Evolutionary conservation across 2,888 invertebrate genomes (phyloP).

Genomic region (Spilosoma lubricipeda): DNA sequence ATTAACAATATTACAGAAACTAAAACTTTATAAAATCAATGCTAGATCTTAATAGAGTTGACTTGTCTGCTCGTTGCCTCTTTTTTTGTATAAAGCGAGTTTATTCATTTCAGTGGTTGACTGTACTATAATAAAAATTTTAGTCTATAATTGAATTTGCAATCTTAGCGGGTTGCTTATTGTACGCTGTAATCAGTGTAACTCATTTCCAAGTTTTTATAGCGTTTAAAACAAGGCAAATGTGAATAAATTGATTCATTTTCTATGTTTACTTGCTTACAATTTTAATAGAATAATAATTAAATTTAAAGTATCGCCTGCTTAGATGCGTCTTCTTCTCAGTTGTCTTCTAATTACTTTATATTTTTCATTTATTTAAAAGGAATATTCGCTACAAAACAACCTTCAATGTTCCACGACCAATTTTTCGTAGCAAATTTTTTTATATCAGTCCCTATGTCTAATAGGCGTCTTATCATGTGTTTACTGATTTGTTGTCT

Average conservation of each 20-base stretch:
- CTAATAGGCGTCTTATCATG: too few relatives aligned
- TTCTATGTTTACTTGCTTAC: neutral
- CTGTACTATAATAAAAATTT: constrained; percentile 52
- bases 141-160: constrained; percentile 64
- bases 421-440: too few relatives aligned
- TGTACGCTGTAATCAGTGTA: constrained; percentile 49
- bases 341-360: too few relatives aligned
- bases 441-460: too few relatives aligned
- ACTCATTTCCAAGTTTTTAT: constrained; percentile 28
- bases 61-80: too few relatives aligned
- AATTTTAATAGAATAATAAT: neutral
- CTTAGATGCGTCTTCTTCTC: too few relatives aligned
- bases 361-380: too few relatives aligned
- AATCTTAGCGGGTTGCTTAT: constrained; percentile 49
- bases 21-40: neutral
- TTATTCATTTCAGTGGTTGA: constrained; percentile 17
- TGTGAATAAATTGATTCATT: neutral
- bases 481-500: too few relatives aligned
- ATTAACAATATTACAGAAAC: neutral
- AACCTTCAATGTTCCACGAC: too few relatives aligned
- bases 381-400: too few relatives aligned
- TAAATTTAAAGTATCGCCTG: too few relatives aligned
- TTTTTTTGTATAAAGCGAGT: too few relatives aligned
- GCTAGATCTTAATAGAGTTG: neutral
- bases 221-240: constrained; percentile 1